A percentile compares a stretch with the other conserved stretches of the same genome.
Conservation (phyloP, 1,140 invertebrate species). For the Bombus ignitus region DNA sequence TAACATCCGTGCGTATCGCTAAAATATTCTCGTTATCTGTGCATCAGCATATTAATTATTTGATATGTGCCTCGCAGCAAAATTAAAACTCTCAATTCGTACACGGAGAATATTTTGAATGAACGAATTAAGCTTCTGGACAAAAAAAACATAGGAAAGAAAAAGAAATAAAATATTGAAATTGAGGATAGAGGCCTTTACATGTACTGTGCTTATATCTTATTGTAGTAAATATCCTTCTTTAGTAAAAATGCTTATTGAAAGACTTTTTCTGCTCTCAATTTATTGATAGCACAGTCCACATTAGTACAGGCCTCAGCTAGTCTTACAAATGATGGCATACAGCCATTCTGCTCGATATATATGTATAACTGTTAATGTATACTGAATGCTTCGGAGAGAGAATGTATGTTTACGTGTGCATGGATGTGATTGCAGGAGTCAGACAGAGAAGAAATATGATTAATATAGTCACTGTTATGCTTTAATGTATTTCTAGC, state of each 20-base stretch:
- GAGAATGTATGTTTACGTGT: conserved; percentile 43
- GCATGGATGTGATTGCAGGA: conserved; percentile 45
- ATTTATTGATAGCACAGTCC: conserved; percentile 60
- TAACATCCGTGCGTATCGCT: conserved; percentile 41
- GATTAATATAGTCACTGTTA: conserved; percentile 77
- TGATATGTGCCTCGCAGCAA: conserved; percentile 62
- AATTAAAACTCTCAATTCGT: conserved; percentile 36
- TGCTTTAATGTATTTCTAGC: conserved; percentile 78
- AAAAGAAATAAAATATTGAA: conserved; percentile 58
- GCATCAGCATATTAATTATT: conserved; percentile 57
- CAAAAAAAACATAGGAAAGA: neutral
- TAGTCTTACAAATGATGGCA: conserved; percentile 76
- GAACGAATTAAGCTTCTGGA: conserved; percentile 31
- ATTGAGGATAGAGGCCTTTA: conserved; percentile 73
- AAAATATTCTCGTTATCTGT: conserved; percentile 59
- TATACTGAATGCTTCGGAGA: conserved; percentile 59
- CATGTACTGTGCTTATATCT: conserved; percentile 69
- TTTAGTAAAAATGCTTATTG: conserved; percentile 57
- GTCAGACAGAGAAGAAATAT: conserved; percentile 67
- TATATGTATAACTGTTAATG: conserved; percentile 73
- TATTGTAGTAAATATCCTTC: conserved; percentile 52
- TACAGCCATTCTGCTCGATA: conserved; percentile 69
- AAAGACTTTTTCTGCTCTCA: conserved; percentile 50
- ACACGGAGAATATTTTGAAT: conserved; percentile 47
- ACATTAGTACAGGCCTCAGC: conserved; percentile 76